Percentiles rank a stretch among this genome's conserved stretches.
Evolutionary conservation across 1,140 invertebrate genomes (phyloP).

Genomic region (Apocrypta bakeri): DNA sequence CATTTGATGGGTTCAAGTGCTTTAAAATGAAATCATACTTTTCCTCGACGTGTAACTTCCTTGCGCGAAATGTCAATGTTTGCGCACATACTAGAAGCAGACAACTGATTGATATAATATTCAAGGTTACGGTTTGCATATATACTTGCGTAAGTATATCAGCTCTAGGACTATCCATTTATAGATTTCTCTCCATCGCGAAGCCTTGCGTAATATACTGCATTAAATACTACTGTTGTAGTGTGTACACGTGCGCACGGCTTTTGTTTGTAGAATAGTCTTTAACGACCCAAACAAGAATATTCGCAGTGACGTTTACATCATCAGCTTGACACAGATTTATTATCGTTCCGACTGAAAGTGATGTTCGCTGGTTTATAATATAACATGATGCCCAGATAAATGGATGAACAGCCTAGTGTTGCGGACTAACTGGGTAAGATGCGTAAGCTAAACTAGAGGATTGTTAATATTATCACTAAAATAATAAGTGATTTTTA

Average conservation of each 20-base stretch:
- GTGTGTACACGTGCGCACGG: neutral
- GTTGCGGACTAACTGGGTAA: neutral
- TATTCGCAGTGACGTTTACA: slow-evolving; percentile 27
- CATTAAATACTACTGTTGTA: neutral
- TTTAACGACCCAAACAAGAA: slow-evolving; percentile 40
- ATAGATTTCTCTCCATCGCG: slow-evolving; percentile 4
- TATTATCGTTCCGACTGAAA: slow-evolving; percentile 35
- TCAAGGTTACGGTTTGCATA: neutral
- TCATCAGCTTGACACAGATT: slow-evolving; percentile 42
- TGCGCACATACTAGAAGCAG: too few relatives aligned
- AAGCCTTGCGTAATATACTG: slow-evolving; percentile 26
- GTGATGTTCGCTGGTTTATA: slow-evolving; percentile 25
- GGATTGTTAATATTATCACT: neutral
- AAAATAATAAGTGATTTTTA: too few relatives aligned
- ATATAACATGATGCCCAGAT: slow-evolving; percentile 3
- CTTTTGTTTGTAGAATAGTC: slow-evolving; percentile 31
- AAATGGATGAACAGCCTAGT: slow-evolving; percentile 4
- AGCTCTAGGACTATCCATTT: slow-evolving; percentile 27
- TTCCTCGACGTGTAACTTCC: too few relatives aligned
- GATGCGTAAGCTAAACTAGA: too few relatives aligned
- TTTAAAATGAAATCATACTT: too few relatives aligned
- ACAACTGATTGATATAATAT: neutral
- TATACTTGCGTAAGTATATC: neutral
- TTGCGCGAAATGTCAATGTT: too few relatives aligned
- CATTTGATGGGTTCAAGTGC: too few relatives aligned